Base-by-base conservation (phyloP, 2,113 vertebrate genomes). In the Gobius niger region DNA sequence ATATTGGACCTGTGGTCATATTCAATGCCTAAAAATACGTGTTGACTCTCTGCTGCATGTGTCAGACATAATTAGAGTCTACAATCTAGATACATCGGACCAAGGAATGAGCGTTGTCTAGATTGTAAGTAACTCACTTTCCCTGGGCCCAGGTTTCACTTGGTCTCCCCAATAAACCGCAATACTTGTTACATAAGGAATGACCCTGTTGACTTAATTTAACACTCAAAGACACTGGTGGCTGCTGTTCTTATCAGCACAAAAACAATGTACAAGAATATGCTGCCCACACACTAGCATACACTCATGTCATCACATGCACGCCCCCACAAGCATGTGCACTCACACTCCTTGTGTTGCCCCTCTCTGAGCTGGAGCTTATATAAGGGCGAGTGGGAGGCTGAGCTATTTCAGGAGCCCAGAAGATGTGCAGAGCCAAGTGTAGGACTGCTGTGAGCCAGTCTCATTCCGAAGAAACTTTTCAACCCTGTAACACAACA, bases 221-320 rank as follows among this genome's bases (percentile, higher is more conserved):
- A 19, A 19, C 52, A 54, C 52, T 18, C 7, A 18, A 19, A 10
- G 7, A 51, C 51, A 18, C 16, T 52, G 18, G 18, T 52, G 85
- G 88, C 85, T 77, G 78, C 78, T 65, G 57, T 82, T 89, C 54
- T 14, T 3, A 2, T 13, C 2, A 57, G 2, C 54, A 34, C 54
- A 40, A 15, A 34, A 56, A 56, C 6, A 8, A 42, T 16, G 40
- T 40, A 41, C 34, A 60, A 60, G 41, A 60, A 57, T 13, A 44
- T 24, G 52, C 14, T 15, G 57, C 57, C 57, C 57, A 60, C 57
- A 42, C 57, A 60, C 56, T 15, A 13, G 40, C 57, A 34, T 34
- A 34, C 24, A 34, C 24, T 34, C 24, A 34, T 34, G 24, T 34
- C 24, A 34, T 34, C 24, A 56, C 53, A 4, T 19, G 19, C 53